phyloP scores from a whole-genome alignment of 2,113 vertebrate genomes.

The Plecotus auritus region DNA sequence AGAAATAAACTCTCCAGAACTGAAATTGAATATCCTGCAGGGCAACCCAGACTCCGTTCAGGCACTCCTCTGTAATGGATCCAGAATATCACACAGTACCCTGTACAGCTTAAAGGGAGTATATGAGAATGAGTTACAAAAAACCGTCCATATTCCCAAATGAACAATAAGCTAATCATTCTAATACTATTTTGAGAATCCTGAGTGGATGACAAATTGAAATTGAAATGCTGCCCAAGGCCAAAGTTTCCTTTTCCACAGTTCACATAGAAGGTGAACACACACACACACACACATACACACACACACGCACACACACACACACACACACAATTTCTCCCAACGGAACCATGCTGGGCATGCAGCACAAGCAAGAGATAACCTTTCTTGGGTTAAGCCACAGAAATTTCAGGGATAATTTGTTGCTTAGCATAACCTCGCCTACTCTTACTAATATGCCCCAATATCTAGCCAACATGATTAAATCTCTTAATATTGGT shows the following conservation, averaged over 20 bases:
- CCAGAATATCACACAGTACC: neutral
- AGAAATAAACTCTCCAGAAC: slow-evolving; percentile 13
- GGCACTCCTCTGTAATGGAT: neutral
- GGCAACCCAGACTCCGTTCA: neutral
- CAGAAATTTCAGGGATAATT: neutral
- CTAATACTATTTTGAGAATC: neutral
- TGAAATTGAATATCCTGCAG: neutral
- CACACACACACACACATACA: neutral
- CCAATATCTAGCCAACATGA: neutral
- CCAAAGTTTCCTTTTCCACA: neutral
- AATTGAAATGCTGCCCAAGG: neutral
- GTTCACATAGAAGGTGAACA: neutral
- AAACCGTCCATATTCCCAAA: neutral
- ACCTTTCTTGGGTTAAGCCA: neutral
- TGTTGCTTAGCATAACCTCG: neutral
- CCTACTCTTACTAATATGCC: neutral
- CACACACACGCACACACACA: neutral
- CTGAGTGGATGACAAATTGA: neutral
- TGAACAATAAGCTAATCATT: neutral
- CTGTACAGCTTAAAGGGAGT: neutral
- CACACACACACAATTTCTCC: neutral
- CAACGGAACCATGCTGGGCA: neutral
- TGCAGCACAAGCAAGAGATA: neutral
- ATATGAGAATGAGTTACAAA: neutral
- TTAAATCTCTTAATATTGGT: neutral